Evolutionary conservation across 2,797 vertebrate genomes (phyloP).

Genomic region (Anomalospiza imberbis): DNA sequence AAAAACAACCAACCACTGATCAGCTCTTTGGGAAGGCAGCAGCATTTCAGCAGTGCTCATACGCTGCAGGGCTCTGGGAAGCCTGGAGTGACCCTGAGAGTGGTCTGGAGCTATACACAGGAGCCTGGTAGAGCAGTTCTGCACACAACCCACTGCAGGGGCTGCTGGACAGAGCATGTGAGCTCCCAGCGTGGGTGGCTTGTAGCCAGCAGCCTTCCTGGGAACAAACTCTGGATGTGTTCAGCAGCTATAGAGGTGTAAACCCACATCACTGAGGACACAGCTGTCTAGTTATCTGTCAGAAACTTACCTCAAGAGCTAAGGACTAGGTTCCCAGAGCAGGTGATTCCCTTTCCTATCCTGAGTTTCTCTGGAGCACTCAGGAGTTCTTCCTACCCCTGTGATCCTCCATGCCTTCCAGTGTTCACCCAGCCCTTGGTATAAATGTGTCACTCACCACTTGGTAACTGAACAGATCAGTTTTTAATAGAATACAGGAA

Average conservation of each 20-base stretch:
- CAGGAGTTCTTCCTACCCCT: not conserved
- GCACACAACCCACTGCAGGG: not conserved
- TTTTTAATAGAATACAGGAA: slow-evolving; percentile 16
- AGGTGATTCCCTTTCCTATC: not conserved
- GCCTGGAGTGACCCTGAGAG: not conserved
- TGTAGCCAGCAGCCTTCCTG: not conserved
- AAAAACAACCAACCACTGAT: not conserved
- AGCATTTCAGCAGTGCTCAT: not conserved
- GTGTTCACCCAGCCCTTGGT: not conserved
- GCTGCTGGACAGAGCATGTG: not conserved
- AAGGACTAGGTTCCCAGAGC: not conserved
- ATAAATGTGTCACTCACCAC: not conserved
- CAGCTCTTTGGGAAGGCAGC: not conserved
- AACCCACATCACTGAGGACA: not conserved
- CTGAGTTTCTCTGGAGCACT: not conserved
- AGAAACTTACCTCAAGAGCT: not conserved
- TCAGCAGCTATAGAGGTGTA: not conserved
- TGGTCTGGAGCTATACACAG: not conserved
- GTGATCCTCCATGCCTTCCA: not conserved
- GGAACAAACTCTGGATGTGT: not conserved
- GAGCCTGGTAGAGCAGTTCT: not conserved
- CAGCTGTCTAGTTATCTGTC: not conserved
- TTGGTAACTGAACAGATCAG: not conserved
- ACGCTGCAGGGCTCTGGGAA: not conserved
- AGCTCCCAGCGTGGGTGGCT: not conserved